These are phyloP conservation scores for Phoxinus dragarum DNA, from an alignment of 2,797 vertebrate genomes.

Conservation along the genomic window DNA sequence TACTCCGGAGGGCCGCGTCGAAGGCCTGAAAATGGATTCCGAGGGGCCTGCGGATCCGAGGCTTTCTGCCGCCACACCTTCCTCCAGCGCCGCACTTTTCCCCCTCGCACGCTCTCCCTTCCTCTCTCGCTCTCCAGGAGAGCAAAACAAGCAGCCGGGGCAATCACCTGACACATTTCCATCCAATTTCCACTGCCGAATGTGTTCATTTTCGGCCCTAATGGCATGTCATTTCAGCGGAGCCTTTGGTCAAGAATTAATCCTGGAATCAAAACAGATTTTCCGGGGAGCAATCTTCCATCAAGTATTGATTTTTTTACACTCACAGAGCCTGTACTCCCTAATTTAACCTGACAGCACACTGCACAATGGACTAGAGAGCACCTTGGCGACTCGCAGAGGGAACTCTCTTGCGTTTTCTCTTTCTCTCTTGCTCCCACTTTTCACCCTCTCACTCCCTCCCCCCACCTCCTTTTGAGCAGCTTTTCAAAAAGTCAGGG, in stretches of 20 bases:
- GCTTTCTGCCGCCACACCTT: conserved; percentile 87
- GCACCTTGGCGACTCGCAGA: conserved; percentile 95
- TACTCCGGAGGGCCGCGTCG: conserved; percentile 85
- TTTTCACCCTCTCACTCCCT: conserved; percentile 46
- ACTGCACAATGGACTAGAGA: conserved; percentile 98
- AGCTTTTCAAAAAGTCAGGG: conserved; percentile 62
- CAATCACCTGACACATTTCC: conserved; percentile 99
- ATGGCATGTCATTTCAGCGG: conserved; percentile 99
- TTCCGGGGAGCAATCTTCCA: conserved; percentile 99
- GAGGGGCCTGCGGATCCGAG: conserved; percentile 75
- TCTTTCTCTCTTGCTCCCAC: conserved; percentile 68
- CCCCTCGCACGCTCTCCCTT: conserved; percentile 60
- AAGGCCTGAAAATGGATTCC: conserved; percentile 88
- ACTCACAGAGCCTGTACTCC: conserved; percentile 99
- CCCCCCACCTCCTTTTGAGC: conserved; percentile 25
- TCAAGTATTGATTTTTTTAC: conserved; percentile 99
- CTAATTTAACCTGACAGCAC: conserved; percentile 99
- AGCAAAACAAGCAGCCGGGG: conserved; percentile 91
- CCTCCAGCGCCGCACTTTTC: conserved; percentile 66
- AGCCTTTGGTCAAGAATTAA: conserved; percentile 99
- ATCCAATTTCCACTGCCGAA: conserved; percentile 99
- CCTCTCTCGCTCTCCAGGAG: conserved; percentile 80
- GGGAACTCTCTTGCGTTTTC: conserved; percentile 91
- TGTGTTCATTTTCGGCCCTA: conserved; percentile 99
- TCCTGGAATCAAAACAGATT: conserved; percentile 99